Base-by-base conservation (phyloP, 2,888 invertebrate genomes). In the Tethea ocularis region DNA sequence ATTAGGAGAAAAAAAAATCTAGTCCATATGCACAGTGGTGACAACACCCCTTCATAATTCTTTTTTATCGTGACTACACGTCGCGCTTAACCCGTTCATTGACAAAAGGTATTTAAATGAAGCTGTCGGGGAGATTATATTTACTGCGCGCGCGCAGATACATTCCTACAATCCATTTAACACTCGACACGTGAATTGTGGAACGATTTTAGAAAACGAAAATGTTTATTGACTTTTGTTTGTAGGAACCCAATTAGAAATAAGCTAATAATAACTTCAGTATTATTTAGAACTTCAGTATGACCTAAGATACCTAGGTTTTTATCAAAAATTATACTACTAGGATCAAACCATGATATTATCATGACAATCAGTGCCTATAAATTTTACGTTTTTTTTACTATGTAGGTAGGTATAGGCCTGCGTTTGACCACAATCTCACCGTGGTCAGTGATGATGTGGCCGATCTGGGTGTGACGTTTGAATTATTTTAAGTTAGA, bases 41-140 rank as follows among this genome's bases (percentile, higher is more conserved):
- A 77, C 83, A 74, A 69, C 72, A 74, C 74, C 81, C 83, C 74
- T 68, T 85, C 86, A 91, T 93, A 91, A 88, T 77, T 93, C 92
- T 93, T 91, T 91, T 93, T 91, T 91, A 91, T 91, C 82, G 84
- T 82, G 73, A 69, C 75, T 72, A 74, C 72, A 75, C 77, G 83
- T 80, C 86, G 80, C 84, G 84, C 85, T 88, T 87, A 93, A 92
- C 93, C 92, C 93, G 89, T 91, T 90, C 89, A 89, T 90, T 91
- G 93, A 92, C 93, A 93, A 93, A 93, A 93, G 93, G 91, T 90
- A 93, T 93, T 93, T 92, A 92, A 93, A 93, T 93, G 82, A 91
- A 93, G 86, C 91, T 93, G 93, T 92, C 93, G 80, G 68, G 80
- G 79, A 80, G 82, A 78, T 84, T 71, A 91, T 91, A 92, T 93